Base-by-base conservation (phyloP, 23 tunicate species). In the Ciona savignyi region DNA sequence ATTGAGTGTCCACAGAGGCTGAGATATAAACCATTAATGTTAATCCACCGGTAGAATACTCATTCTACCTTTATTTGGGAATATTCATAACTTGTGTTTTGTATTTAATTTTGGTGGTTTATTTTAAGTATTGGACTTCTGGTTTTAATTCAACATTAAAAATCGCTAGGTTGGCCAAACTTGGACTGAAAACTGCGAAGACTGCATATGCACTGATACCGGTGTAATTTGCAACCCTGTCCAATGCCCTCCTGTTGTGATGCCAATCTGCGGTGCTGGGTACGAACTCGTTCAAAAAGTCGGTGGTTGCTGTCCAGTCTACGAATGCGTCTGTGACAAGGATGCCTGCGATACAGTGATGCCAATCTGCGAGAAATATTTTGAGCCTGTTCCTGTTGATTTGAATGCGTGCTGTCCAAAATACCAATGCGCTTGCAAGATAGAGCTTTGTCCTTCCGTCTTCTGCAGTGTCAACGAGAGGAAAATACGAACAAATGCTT, bases 81-180 rank as follows among this genome's bases (percentile, higher is more conserved):
- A n/a, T n/a, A n/a, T n/a, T n/a, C n/a, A n/a, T n/a, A n/a, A n/a
- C n/a, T n/a, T n/a, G n/a, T n/a, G n/a, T n/a, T n/a, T n/a, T n/a
- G n/a, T n/a, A n/a, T n/a, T n/a, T n/a, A n/a, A n/a, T n/a, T n/a
- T n/a, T n/a, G n/a, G n/a, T n/a, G n/a, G n/a, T n/a, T n/a, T n/a
- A n/a, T n/a, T n/a, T n/a, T n/a, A n/a, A n/a, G n/a, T n/a, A n/a
- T n/a, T n/a, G n/a, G n/a, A n/a, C n/a, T n/a, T n/a, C n/a, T n/a
- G n/a, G n/a, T n/a, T n/a, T n/a, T n/a, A n/a, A n/a, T n/a, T n/a
- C n/a, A n/a, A n/a, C n/a, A n/a, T n/a, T n/a, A n/a, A n/a, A n/a
- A n/a, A n/a, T n/a, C n/a, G n/a, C n/a, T 6, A 90, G 97, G 60
- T 90, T 25, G 97, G 97, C 63, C 90, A 90, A 73, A 61, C 70